Conservation (phyloP, 2,888 invertebrate genomes). For the Tenthredo mesomela region DNA sequence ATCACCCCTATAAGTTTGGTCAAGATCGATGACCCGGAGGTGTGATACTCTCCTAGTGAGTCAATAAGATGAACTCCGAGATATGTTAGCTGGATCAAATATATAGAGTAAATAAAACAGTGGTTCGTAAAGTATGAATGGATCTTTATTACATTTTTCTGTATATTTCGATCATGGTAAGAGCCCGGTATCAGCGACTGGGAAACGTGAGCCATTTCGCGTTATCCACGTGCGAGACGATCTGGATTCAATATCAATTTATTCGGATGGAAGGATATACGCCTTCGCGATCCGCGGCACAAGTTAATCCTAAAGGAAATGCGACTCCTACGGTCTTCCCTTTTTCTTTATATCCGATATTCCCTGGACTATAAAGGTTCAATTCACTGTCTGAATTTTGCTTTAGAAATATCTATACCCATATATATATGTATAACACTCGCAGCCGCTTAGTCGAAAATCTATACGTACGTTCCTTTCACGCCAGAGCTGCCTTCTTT, state of each 20-base stretch:
- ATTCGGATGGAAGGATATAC: conserved; percentile 14
- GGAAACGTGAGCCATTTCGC: neutral
- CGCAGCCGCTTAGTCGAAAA: neutral
- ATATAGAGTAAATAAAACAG: neutral
- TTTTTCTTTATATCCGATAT: neutral
- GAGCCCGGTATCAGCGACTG: neutral
- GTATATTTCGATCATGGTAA: neutral
- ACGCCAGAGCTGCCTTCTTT: neutral
- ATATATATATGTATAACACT: neutral
- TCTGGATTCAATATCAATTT: conserved; percentile 47
- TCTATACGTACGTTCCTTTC: neutral
- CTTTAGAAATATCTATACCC: neutral
- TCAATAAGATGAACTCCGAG: neutral
- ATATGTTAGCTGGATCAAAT: neutral
- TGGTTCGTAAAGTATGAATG: conserved; percentile 13
- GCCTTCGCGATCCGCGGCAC: conserved; percentile 17
- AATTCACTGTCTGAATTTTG: neutral
- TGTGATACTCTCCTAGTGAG: no score
- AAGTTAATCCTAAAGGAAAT: conserved; percentile 34
- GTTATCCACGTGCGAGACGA: neutral
- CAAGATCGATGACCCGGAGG: no score
- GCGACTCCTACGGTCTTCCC: neutral
- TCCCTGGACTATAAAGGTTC: neutral
- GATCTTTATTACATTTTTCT: conserved; percentile 9
- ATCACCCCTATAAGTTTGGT: no score